phyloP scores from a whole-genome alignment of 2,113 vertebrate species.

The Sporophila hypoxantha region DNA sequence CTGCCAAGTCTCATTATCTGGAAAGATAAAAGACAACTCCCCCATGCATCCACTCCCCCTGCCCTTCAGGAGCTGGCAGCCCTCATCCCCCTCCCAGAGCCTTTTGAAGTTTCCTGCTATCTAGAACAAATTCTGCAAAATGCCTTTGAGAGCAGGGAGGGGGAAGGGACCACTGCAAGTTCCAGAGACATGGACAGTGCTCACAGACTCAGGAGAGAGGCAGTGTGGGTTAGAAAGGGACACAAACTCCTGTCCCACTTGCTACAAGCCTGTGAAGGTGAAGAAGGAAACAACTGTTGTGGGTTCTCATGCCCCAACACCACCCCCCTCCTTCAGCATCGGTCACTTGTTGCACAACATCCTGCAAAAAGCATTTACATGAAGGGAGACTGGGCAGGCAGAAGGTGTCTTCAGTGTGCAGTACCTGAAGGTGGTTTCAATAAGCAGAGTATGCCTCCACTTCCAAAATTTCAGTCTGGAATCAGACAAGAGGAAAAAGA shows the following conservation, averaged over 20 bases:
- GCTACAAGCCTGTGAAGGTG: not conserved
- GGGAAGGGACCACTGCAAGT: slow-evolving; percentile 31
- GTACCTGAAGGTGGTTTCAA: not conserved
- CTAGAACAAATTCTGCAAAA: slow-evolving; percentile 64
- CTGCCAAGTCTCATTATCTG: slow-evolving; percentile 65
- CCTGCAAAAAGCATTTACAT: not conserved
- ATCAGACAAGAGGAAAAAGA: not conserved
- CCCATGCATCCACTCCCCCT: slow-evolving; percentile 28
- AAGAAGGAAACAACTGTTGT: not conserved
- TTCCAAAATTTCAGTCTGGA: not conserved
- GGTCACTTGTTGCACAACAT: not conserved
- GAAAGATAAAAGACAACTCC: slow-evolving; percentile 65
- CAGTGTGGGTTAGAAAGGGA: not conserved
- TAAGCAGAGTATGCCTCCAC: not conserved
- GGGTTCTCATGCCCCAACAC: not conserved
- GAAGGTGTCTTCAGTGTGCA: not conserved
- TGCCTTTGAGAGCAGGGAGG: slow-evolving; percentile 25
- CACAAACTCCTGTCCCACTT: not conserved
- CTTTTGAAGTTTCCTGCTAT: slow-evolving; percentile 67
- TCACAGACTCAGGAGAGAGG: not conserved
- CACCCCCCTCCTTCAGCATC: not conserved
- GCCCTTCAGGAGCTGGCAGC: slow-evolving; percentile 55
- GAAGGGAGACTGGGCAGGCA: not conserved
- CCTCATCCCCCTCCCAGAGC: slow-evolving; percentile 29
- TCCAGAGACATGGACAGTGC: not conserved